Conservation (phyloP, 2,888 invertebrate genomes). For the Polydrusus tereticollis region DNA sequence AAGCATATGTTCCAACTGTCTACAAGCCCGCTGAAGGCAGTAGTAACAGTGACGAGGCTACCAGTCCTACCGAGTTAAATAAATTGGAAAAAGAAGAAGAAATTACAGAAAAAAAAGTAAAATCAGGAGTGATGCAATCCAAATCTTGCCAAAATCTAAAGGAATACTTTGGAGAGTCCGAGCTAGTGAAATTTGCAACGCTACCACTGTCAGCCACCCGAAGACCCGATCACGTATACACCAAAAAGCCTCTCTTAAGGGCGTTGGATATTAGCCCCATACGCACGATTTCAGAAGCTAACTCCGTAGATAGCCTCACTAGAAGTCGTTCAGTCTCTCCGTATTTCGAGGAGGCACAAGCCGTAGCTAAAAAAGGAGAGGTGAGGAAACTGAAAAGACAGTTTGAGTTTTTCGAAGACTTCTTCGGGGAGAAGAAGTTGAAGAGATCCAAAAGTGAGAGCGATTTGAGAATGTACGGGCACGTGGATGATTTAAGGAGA, state of each 20-base stretch:
- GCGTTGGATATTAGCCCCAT: conserved; percentile 65
- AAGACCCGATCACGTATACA: conserved; percentile 69
- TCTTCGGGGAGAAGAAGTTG: conserved; percentile 58
- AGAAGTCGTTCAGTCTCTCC: conserved; percentile 82
- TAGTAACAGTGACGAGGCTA: conserved; percentile 56
- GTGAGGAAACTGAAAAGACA: conserved; percentile 83
- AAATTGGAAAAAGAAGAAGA: conserved; percentile 8
- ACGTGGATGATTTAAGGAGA: conserved; percentile 73
- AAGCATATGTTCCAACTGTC: conserved; percentile 66
- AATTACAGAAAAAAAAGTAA: conserved; percentile 21
- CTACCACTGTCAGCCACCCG: conserved; percentile 68
- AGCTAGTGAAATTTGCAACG: conserved; percentile 72
- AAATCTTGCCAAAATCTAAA: conserved; percentile 82
- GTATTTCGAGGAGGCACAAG: conserved; percentile 79
- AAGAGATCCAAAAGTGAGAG: conserved; percentile 81
- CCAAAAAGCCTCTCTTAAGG: conserved; percentile 62
- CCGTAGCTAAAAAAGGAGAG: conserved; percentile 81
- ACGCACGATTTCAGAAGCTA: conserved; percentile 66
- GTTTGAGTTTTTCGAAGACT: conserved; percentile 77
- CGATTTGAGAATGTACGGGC: conserved; percentile 74
- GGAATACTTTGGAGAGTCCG: conserved; percentile 83
- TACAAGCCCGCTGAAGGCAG: conserved; percentile 68
- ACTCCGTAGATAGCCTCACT: conserved; percentile 77
- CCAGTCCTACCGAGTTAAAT: conserved; percentile 43
- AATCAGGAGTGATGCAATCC: conserved; percentile 62